phyloP scores from a whole-genome alignment of 2,888 invertebrate species.

The Dasypolia templi region DNA sequence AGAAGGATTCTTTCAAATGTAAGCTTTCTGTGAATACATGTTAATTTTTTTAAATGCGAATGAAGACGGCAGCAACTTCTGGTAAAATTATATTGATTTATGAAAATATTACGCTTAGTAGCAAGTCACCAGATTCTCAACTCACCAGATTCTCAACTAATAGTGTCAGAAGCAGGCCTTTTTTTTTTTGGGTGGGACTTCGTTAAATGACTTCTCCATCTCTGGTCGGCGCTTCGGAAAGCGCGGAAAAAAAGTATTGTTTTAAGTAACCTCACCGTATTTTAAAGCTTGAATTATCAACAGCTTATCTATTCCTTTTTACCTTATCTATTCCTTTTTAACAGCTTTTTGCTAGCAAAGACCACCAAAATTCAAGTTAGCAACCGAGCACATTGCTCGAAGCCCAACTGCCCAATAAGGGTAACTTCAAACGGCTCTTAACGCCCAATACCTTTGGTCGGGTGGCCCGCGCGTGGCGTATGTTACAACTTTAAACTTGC shows the following conservation, averaged over 20 bases:
- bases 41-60: background rate
- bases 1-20: background rate
- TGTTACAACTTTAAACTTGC: slow-evolving; percentile 78
- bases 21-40: background rate
- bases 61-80: background rate
- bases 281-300: background rate
- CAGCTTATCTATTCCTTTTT: background rate
- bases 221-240: no score
- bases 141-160: no score
- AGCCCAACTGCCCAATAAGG: slow-evolving; percentile 64
- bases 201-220: no score
- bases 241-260: no score
- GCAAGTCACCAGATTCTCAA: no score
- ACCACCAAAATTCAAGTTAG: slow-evolving; percentile 12
- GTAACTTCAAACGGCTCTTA: slow-evolving; percentile 77
- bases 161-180: no score
- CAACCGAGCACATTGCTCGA: slow-evolving; percentile 6
- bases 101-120: no score
- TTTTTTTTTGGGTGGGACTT: no score
- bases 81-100: no score
- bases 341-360: background rate
- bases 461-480: slow-evolving; percentile 59
- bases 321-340: background rate
- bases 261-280: no score
- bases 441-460: slow-evolving; percentile 70